Evolutionary conservation across 1,140 invertebrate genomes (phyloP).

Genomic region (Grapholita molesta): DNA sequence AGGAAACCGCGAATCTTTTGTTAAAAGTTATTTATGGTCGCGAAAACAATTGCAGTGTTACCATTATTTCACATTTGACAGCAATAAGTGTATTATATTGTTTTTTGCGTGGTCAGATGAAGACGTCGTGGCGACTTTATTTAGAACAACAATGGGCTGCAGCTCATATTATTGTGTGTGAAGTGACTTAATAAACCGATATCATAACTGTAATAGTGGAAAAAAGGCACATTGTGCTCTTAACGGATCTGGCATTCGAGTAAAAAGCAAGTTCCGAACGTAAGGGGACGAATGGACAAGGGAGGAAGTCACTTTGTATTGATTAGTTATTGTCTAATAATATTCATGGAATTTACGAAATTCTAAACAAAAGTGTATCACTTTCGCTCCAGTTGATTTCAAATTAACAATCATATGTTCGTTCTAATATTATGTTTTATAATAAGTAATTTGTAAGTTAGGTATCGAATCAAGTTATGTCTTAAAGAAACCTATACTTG

Average conservation of each 20-base stretch:
- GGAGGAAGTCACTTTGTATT: neutral
- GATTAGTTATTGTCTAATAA: neutral
- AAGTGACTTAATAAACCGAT: conserved; percentile 20
- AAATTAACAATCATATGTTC: no score
- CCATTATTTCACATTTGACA: conserved; percentile 73
- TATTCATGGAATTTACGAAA: neutral
- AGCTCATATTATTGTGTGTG: conserved; percentile 26
- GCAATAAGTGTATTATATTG: conserved; percentile 67
- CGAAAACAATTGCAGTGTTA: conserved; percentile 73
- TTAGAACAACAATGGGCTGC: conserved; percentile 36
- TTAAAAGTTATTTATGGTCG: conserved; percentile 70
- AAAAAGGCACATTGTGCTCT: neutral
- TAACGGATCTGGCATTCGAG: neutral
- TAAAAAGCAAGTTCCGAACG: neutral
- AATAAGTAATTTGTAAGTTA: no score
- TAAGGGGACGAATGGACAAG: neutral
- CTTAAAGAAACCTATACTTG: no score
- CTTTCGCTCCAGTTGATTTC: no score
- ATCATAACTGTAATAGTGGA: conserved; percentile 13
- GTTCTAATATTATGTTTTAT: no score
- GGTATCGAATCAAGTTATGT: no score
- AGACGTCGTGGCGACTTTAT: conserved; percentile 56
- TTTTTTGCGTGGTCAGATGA: conserved; percentile 53
- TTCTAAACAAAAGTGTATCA: no score
- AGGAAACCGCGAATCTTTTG: conserved; percentile 75